phyloP scores from a whole-genome alignment of 1,140 invertebrate species.

The Eriocheir sinensis region DNA sequence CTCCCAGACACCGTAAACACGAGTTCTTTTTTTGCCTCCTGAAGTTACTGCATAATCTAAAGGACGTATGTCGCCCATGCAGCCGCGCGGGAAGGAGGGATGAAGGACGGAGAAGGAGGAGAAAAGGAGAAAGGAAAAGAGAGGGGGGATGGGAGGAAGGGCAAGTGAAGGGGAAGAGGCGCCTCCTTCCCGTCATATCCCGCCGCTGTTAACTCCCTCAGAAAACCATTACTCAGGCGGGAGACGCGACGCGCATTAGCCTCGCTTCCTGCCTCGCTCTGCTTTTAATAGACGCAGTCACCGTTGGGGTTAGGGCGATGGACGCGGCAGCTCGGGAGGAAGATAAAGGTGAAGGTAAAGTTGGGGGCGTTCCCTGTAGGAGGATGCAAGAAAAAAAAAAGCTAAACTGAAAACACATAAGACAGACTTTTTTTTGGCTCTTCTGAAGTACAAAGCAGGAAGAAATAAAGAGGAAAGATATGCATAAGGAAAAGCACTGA shows the following conservation, averaged over 20 bases:
- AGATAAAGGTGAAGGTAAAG: neutral
- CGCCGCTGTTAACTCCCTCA: conserved; percentile 37
- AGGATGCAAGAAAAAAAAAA: neutral
- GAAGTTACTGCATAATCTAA: neutral
- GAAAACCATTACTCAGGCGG: conserved; percentile 35
- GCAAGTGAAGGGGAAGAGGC: neutral
- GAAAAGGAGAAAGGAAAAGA: neutral
- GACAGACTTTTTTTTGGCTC: neutral
- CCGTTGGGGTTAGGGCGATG: conserved; percentile 14
- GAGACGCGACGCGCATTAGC: conserved; percentile 29
- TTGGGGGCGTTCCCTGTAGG: neutral
- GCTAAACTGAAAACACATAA: neutral
- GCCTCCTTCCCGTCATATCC: neutral
- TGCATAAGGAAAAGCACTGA: too few species aligned
- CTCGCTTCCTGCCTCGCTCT: conserved; percentile 31
- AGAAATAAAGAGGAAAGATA: too few species aligned
- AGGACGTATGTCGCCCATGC: neutral
- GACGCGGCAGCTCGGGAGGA: neutral
- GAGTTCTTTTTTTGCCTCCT: too few species aligned
- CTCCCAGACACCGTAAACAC: neutral
- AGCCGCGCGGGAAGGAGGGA: neutral
- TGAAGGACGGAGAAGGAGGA: too few species aligned
- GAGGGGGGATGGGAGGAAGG: conserved; percentile 17
- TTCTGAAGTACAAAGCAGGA: too few species aligned
- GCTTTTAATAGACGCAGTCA: conserved; percentile 41